Conservation (phyloP, 2,888 invertebrate genomes). For the Parnassius smintheus region DNA sequence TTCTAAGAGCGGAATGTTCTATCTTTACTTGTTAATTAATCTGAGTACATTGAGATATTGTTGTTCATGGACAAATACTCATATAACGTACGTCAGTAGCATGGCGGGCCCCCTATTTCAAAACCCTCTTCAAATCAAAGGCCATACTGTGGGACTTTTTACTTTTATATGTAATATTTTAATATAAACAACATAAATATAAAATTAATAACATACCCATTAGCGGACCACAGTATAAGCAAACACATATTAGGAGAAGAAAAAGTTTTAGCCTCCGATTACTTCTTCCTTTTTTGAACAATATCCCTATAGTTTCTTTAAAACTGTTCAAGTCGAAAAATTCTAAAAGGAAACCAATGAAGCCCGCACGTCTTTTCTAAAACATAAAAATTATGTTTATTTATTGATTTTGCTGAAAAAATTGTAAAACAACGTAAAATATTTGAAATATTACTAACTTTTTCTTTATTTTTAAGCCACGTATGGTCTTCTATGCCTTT, state of each 20-base stretch:
- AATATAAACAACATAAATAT: not conserved
- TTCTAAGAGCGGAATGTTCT: too few species aligned
- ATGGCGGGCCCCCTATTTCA: too few species aligned
- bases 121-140: too few species aligned
- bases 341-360: conserved; percentile 51
- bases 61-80: too few species aligned
- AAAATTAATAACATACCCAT: conserved; percentile 56
- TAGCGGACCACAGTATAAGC: conserved; percentile 65
- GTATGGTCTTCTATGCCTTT: conserved; percentile 68
- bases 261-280: conserved; percentile 65
- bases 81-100: too few species aligned
- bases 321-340: conserved; percentile 78
- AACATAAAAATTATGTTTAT: conserved; percentile 29
- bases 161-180: too few species aligned
- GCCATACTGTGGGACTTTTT: too few species aligned
- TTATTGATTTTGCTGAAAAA: too few species aligned
- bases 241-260: conserved; percentile 60
- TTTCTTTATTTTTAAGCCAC: conserved; percentile 64
- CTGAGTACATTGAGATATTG: too few species aligned
- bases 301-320: conserved; percentile 72
- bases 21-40: too few species aligned
- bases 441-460: conserved; percentile 46
- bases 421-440: not conserved
- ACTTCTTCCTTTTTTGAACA: conserved; percentile 71
- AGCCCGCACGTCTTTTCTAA: conserved; percentile 55